Base-by-base conservation (phyloP, 2,888 invertebrate genomes). In the Dolichomitus sp. region DNA sequence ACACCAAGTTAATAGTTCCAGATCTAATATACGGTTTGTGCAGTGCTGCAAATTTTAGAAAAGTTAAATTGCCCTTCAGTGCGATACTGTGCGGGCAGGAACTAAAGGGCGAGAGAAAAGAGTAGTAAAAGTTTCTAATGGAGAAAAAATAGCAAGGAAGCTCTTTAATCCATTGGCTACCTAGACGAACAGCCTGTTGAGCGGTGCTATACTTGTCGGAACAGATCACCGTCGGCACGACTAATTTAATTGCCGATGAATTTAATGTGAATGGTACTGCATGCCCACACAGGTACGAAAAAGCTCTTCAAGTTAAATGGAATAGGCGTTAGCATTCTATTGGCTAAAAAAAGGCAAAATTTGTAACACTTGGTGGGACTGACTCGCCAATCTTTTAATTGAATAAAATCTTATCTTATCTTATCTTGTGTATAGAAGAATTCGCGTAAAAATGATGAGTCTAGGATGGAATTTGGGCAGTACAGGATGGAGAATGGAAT, bases 1-100 rank as follows among this genome's bases (percentile, higher is more conserved):
- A 45, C 54, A 69, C 11, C 14, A 27, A 61, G 61, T 80, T 17
- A 33, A 57, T 17, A 42, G 6, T 61, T 63, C 48, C 37, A 69
- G 40, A 73, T 78, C 59, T 66, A 80, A 86, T 73, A 63, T 78
- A 72, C 83, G 77, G 48, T 77, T 61, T 74, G 48, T 69, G 37
- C 52, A 68, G 45, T 45, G 27, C 52, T 48, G 27, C 59, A 63
- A 63, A 81, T 83, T 81, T 85, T 81, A 65, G 73, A 63, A 83
- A 86, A 86, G 81, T 86, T 86, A 83, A 76, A 84, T 84, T 85
- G 85, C 84, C 76, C 83, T 74, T 78, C 61, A 45, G 65, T 61
- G 74, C 74, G 23, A 79, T 27, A 73, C 73, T 12, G 48, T 19
- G 14, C 48, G 75, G 23, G 45, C 19, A 52, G 11, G n/a, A 33